Evolutionary conservation across 1,140 invertebrate species (phyloP).

Genomic region (Euwallacea fornicatus): DNA sequence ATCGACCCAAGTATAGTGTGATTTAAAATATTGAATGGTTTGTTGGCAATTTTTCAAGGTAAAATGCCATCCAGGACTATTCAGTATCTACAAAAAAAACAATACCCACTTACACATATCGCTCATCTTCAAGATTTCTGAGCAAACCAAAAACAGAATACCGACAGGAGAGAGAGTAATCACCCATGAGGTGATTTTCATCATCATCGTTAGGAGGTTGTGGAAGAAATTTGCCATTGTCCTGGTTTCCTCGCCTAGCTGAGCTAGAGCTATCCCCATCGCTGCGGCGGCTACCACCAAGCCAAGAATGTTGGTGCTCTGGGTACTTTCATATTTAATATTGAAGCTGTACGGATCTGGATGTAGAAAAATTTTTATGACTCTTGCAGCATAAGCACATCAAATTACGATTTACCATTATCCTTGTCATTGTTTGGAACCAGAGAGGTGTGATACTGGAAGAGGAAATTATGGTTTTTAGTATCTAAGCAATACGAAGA

Average conservation of each 20-base stretch:
- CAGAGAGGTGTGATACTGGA: conserved; percentile 55
- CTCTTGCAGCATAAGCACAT: conserved; percentile 5
- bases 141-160: conserved; percentile 77
- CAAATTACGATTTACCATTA: conserved; percentile 30
- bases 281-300: conserved; percentile 69
- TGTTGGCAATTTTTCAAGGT: not conserved
- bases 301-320: conserved; percentile 70
- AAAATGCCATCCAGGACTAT: not conserved
- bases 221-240: conserved; percentile 67
- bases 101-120: conserved; percentile 62
- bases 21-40: not conserved
- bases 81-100: not conserved
- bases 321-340: conserved; percentile 57
- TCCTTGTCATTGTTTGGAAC: conserved; percentile 33
- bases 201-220: conserved; percentile 66
- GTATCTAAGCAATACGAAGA: no score
- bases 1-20: no score
- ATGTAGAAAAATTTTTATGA: conserved; percentile 6
- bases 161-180: conserved; percentile 81
- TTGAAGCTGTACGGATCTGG: conserved; percentile 56
- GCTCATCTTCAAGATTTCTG: conserved; percentile 79
- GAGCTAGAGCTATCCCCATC: conserved; percentile 67
- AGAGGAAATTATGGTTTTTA: no score
- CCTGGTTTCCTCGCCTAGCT: conserved; percentile 64
- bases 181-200: conserved; percentile 74